Evolutionary conservation across 2,888 invertebrate genomes (phyloP).

Genomic region (Zygogramma bicolorata): DNA sequence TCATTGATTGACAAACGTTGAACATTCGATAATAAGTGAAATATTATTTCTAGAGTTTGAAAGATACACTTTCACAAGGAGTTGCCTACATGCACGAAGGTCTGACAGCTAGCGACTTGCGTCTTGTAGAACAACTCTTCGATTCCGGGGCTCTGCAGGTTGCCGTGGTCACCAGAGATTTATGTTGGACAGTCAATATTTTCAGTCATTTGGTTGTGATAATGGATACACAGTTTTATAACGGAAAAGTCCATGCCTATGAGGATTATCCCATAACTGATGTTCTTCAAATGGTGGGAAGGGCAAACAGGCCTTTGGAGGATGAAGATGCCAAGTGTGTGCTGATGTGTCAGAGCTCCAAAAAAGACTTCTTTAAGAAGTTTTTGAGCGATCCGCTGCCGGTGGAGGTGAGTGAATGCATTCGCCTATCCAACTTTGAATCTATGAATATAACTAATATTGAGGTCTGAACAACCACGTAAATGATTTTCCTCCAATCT

Average conservation of each 20-base stretch:
- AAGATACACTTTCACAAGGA: constrained; percentile 93
- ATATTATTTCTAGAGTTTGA: constrained; percentile 74
- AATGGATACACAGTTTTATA: constrained; percentile 95
- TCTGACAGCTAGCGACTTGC: constrained; percentile 84
- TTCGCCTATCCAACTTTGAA: too few relatives aligned
- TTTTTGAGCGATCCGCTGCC: constrained; percentile 97
- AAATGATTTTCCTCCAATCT: too few relatives aligned
- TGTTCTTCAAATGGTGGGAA: constrained; percentile 97
- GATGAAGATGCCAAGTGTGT: constrained; percentile 96
- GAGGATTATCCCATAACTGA: constrained; percentile 99
- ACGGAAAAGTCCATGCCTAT: constrained; percentile 86
- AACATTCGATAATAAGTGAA: too few relatives aligned
- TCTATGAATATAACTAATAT: too few relatives aligned
- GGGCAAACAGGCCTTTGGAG: constrained; percentile 92
- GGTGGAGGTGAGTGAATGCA: constrained; percentile 82
- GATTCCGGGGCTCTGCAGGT: constrained; percentile 93
- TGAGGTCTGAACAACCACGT: too few relatives aligned
- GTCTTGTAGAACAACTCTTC: constrained; percentile 93
- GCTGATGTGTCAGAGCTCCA: constrained; percentile 95
- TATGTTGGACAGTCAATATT: constrained; percentile 93
- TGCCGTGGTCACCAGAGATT: constrained; percentile 90
- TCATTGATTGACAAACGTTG: too few relatives aligned
- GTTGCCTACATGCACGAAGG: constrained; percentile 99
- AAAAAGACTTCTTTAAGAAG: constrained; percentile 99
- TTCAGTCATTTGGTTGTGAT: constrained; percentile 94